Conservation (phyloP, 2,113 vertebrate genomes). For the Tympanuchus pallidicinctus region DNA sequence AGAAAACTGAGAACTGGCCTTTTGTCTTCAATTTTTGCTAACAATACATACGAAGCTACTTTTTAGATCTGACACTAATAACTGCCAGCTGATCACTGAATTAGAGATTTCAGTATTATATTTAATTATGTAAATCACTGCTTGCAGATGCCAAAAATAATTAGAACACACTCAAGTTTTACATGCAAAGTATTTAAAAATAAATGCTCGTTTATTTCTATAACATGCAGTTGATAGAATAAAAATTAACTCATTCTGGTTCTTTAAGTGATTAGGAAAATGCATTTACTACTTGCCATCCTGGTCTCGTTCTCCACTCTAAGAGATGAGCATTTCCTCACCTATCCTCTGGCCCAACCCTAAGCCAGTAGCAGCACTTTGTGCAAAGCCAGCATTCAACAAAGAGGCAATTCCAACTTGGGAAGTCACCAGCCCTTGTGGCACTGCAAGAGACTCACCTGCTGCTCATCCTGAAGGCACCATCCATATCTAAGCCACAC, state of each 20-base stretch:
- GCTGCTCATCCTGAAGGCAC: not conserved
- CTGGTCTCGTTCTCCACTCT: not conserved
- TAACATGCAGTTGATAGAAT: not conserved
- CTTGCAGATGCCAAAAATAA: slow-evolving; percentile 31
- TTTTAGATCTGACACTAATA: not conserved
- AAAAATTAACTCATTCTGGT: not conserved
- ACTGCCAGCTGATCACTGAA: slow-evolving; percentile 8
- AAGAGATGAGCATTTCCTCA: not conserved
- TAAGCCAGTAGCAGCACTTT: not conserved
- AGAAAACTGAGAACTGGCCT: not conserved
- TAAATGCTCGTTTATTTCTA: slow-evolving; percentile 21
- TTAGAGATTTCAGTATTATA: slow-evolving; percentile 2
- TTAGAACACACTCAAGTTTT: not conserved
- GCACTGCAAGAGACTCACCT: not conserved
- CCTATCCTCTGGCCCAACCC: not conserved
- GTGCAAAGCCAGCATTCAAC: not conserved
- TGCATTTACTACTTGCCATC: not conserved
- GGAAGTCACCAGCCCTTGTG: fast-evolving
- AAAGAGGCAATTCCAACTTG: not conserved
- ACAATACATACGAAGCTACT: not conserved
- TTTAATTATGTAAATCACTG: slow-evolving; percentile 27
- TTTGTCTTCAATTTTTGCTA: not conserved
- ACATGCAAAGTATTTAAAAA: slow-evolving; percentile 24
- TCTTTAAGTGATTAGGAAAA: not conserved
- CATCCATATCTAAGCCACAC: not conserved